These are phyloP conservation scores for Cephus pygmeus DNA, from an alignment of 2,888 invertebrate genomes.

Conservation along the genomic window DNA sequence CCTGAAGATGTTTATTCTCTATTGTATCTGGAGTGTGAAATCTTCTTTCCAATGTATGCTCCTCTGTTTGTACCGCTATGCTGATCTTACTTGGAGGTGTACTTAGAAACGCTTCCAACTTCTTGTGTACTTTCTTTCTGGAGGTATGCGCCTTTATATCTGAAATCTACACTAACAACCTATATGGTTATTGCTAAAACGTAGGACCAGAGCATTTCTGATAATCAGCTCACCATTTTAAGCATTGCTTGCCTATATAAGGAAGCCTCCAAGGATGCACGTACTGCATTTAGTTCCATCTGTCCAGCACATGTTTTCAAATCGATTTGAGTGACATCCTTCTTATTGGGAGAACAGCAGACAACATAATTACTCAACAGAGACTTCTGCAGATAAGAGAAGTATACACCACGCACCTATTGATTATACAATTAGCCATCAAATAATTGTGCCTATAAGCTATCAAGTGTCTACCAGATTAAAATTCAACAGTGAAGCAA, in stretches of 20 bases:
- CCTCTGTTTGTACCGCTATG: slow-evolving; percentile 46
- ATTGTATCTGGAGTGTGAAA: background rate
- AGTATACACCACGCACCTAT: slow-evolving; percentile 54
- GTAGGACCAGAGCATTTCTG: background rate
- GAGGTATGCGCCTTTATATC: slow-evolving; percentile 49
- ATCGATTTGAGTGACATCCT: slow-evolving; percentile 31
- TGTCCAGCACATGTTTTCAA: slow-evolving; percentile 50
- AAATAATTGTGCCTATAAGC: background rate
- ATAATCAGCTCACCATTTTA: slow-evolving; percentile 42
- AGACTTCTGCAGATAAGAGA: slow-evolving; percentile 53
- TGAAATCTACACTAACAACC: slow-evolving; percentile 39
- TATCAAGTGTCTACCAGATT: background rate
- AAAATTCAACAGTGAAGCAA: slow-evolving; percentile 1
- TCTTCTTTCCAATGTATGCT: background rate
- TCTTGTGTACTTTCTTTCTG: slow-evolving; percentile 44
- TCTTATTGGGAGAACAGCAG: slow-evolving; percentile 38
- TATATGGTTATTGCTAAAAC: background rate
- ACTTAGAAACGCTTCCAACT: slow-evolving; percentile 45
- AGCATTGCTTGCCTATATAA: slow-evolving; percentile 53
- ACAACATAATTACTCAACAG: slow-evolving; percentile 48
- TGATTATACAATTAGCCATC: slow-evolving; percentile 2
- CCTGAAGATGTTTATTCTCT: background rate
- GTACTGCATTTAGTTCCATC: slow-evolving; percentile 51
- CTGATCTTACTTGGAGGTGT: slow-evolving; percentile 38
- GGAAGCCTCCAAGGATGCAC: slow-evolving; percentile 46